Evolutionary conservation across 1,140 invertebrate genomes (phyloP), one percentile per base, ranked within the genome.

Genomic region (Drosophila mojavensis): DNA sequence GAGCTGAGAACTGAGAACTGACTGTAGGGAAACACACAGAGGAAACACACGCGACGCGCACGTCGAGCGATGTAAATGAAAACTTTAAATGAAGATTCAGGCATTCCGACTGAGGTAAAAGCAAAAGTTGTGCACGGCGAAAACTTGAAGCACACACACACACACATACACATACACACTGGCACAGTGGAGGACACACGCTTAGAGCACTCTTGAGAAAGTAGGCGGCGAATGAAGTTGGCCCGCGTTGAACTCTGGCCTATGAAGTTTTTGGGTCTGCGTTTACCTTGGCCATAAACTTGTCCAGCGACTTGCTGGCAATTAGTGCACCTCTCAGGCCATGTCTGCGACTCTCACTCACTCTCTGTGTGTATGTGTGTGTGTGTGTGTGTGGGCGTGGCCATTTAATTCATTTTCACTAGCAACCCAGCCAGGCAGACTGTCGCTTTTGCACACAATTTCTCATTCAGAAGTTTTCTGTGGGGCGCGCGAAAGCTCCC

Each of bases 401-500:
- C 62, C 70, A 63, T 80, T 88, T 88, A 88, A 89, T 89, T 88
- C 84, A 88, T 88, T 88, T 88, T 56, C 77, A 89, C 71, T 53
- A 64, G 77, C 73, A 43, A 30, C 53, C 51, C 28, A 66, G 75
- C 10, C 10, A 39, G 36, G 69, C 78, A 39, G 36, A 72, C 78
- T 80, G 80, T 80, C 84, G 80, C 84, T 78, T 89, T 89, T 80
- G 80, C 84, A 88, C 84, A 88, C 84, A 88, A 88, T 88, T 88
- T 88, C 84, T 84, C 84, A 88, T 88, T 88, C 80, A 82, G 79
- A 89, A 86, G 77, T 83, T 88, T 81, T 65, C 24, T 59, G 15
- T 20, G 26, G 55, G 54, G 48, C 39, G 54, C 80, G 30, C 28
- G 20, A 5, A 30, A 4, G 28, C 28, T 30, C 28, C 1, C 28